Conservation (phyloP, 2,797 vertebrate species). For the Cyprinella venusta region DNA sequence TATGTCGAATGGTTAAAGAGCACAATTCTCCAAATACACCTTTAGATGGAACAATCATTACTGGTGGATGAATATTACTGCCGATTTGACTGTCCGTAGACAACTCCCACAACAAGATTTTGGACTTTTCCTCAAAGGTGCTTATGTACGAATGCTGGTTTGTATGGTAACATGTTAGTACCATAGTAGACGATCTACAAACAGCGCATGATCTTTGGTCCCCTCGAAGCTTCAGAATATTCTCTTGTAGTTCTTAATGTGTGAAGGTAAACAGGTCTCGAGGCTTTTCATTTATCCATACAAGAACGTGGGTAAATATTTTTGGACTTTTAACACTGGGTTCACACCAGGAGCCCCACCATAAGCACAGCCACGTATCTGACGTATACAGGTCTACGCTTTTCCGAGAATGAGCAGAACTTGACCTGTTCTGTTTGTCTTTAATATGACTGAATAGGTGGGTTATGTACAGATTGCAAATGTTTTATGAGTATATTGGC, state of each 20-base stretch:
- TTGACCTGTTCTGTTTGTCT: constrained; percentile 21
- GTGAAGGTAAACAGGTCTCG: constrained; percentile 21
- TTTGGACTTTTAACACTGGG: constrained; percentile 26
- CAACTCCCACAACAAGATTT: neutral
- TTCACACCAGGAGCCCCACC: constrained; percentile 28
- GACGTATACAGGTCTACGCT: neutral
- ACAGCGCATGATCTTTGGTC: constrained; percentile 30
- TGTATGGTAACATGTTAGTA: constrained; percentile 13
- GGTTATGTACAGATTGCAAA: constrained; percentile 35
- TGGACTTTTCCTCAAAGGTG: constrained; percentile 26
- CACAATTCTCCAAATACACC: constrained; percentile 29
- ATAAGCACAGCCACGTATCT: constrained; percentile 25
- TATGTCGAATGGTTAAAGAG: constrained; percentile 17
- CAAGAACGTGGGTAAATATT: constrained; percentile 26
- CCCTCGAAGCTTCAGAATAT: neutral
- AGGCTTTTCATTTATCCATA: constrained; percentile 40
- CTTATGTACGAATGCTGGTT: constrained; percentile 20
- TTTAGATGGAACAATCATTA: neutral
- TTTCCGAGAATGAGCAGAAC: constrained; percentile 46
- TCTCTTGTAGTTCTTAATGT: constrained; percentile 5
- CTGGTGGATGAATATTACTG: constrained; percentile 26
- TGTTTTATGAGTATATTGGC: constrained; percentile 32
- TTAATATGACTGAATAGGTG: constrained; percentile 31
- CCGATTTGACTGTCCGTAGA: neutral
- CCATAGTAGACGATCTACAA: constrained; percentile 26